Base-by-base conservation (phyloP, 2,888 invertebrate species). In the Pasiphila rectangulata region DNA sequence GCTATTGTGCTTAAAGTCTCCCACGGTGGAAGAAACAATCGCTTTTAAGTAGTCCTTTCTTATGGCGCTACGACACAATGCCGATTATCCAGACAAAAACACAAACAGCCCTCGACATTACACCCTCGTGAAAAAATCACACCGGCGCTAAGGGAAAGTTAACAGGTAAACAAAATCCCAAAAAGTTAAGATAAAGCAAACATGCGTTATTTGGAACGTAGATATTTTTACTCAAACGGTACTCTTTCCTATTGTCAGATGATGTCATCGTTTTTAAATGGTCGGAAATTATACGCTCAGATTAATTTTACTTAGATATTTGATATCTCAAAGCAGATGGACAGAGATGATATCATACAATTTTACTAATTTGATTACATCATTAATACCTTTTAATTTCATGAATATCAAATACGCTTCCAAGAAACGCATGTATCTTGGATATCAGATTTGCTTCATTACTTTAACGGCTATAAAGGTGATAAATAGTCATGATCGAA, bases 1-100 rank as follows among this genome's bases (percentile, higher is more conserved):
- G 4, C 29, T 19, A 19, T 34, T 29, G 20, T 16, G 7, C 4
- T 2, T 35, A 46, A 19, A 45, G 48, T 13, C 24, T 32, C 23
- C 35, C 15, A 32, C 27, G 24, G 35, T 21, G 35, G 4, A 35
- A 6, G 13, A 25, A 7, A 49, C 21, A 19, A 30, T 19, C 23
- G 37, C 44, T 62, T 53, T 51, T 69, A 65, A 79, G 80, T 75
- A n/a, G 64, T 64, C 66, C 60, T 72, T 64, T 68, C 54, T 51
- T 66, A 73, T 76, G 80, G 76, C 76, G 75, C 78, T 83, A 64
- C 44, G 46, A 61, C 59, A 83, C 83, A 83, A 81, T 79, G 59
- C 62, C 60, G 71, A 75, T 81, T 77, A 83, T 76, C 77, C 69
- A 72, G 74, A 73, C 69, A 59, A 69, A 74, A 74, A 79, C 70